Base-by-base conservation (phyloP, 2,797 vertebrate genomes). In the Platalea minor region DNA sequence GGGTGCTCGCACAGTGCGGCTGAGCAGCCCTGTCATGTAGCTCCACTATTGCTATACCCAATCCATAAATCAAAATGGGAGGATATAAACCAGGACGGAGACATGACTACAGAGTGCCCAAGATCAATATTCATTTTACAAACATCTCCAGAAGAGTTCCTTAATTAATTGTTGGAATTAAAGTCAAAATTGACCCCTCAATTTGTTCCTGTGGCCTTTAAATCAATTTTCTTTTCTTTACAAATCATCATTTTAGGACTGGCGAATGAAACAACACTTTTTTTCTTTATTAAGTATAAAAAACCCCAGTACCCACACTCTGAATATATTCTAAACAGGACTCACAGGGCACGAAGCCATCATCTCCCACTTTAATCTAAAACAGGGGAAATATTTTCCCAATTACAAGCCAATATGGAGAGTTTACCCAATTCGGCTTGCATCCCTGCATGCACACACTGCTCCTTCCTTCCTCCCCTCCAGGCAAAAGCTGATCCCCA, bases 141-240 rank as follows among this genome's bases (percentile, higher is more conserved):
- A 95, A 95, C 86, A 84, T 96, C 59, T 96, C 61, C 69, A 93
- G 85, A 83, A 94, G 91, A 95, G 91, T 91, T 96, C 85, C 86
- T 97, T 97, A 97, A 97, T 96, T 97, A 97, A 96, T 96, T 93
- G 93, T 88, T 89, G 79, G 67, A 91, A 96, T 95, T 96, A 89
- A 95, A 96, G 93, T 96, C 31, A 94, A 88, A 93, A 94, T 85
- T 95, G 92, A 96, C 96, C 85, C 89, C 65, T 96, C 76, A 45
- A 84, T 94, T 96, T 95, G 78, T 78, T 96, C 69, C 65, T 63
- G 65, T 60, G 79, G 82, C 78, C 86, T 93, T 93, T 48, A 89
- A 91, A 97, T 94, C 89, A 93, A 94, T 95, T 95, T 85, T 85
- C 53, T 87, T 95, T 89, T 68, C 78, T 75, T 92, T 65, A 64